Base-by-base conservation (phyloP, 2,888 invertebrate species). In the Diachrysia chrysitis region DNA sequence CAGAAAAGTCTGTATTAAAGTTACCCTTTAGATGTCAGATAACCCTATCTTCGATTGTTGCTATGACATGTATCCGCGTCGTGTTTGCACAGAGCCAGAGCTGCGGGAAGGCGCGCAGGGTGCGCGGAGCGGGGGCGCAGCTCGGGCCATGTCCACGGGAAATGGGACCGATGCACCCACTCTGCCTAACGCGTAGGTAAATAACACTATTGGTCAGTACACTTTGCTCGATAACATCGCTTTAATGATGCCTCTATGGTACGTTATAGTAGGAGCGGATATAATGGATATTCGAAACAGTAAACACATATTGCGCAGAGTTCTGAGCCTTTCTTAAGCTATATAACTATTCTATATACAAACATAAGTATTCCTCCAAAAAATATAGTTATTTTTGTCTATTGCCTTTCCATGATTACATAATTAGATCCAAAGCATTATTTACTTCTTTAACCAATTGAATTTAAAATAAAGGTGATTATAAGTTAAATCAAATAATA, bases 161-260 rank as follows among this genome's bases (percentile, higher is more conserved):
- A 79, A 68, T 78, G 76, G 76, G 65, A 62, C 62, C 59, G 60
- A 63, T 77, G 78, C 78, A 77, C 55, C 74, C 78, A 69, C 72
- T 79, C 74, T 21, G 42, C 56, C 61, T 54, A 57, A 69, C 60
- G 66, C 66, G 72, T 65, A 53, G 61, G 60, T 72, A 70, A 80
- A 69, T 75, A 77, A 58, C 58, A 58, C 32, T 65, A 66, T 60
- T 67, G 60, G 62, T 63, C 19, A 48, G 46, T 66, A 29, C 68
- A 76, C 42, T 64, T 59, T 63, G 65, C 60, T 48, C 46, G 63
- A 63, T 62, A 62, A 59, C 19, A 29, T 42, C 35, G 6, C 4
- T 48, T 14, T 14, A 59, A n/a, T 29, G 42, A 14, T n/a, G 12
- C 3, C 23, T 12, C 42, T n/a, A 42, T n/a, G 7, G 7, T n/a